Evolutionary conservation across 2,888 invertebrate genomes (phyloP), one percentile per base, ranked within the genome.

Genomic region (Mythimna vitellina): DNA sequence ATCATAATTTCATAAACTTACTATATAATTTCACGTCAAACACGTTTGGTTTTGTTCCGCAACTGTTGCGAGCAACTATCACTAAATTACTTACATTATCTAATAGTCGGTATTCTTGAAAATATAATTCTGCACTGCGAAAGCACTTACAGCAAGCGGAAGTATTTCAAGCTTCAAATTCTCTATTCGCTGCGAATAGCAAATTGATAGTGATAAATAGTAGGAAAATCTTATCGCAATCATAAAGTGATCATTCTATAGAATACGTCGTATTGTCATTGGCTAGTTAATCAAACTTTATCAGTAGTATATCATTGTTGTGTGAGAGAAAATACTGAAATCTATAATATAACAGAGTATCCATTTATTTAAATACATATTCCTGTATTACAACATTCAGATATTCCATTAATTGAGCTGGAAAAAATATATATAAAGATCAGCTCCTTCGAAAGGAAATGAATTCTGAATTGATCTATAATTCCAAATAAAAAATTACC

Each of bases 1-100:
- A 80, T 81, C 85, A 86, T 86, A 86, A 86, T 86, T 86, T 83
- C 83, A 84, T 82, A 78, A 72, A 57, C 65, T 81, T 84, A 79
- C 61, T 72, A 62, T 58, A 67, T 73, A 80, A 54, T 73, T 73
- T 78, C 63, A 77, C 72, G 74, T 70, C 67, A 82, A 84, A 84
- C 84, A 67, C 54, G 81, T 83, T 86, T 76, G 84, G 79, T 77
- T 83, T 78, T 76, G 70, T 67, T 68, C 68, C 72, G 62, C 72
- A 69, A 75, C 63, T n/a, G 29, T 60, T 75, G 74, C 78, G 35
- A 71, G 63, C 62, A 62, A 64, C 51, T 72, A 70, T 65, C 25
- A 60, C 61, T 76, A 81, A 58, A n/a, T n/a, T 35, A 60, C 38
- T 68, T 76, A 79, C 32, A 68, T 66, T 38, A 72, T 63, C 70